Percentiles rank a stretch among this genome's conserved stretches.
Evolutionary conservation across 2,888 invertebrate species (phyloP).

Genomic region (Brenthis hecate): DNA sequence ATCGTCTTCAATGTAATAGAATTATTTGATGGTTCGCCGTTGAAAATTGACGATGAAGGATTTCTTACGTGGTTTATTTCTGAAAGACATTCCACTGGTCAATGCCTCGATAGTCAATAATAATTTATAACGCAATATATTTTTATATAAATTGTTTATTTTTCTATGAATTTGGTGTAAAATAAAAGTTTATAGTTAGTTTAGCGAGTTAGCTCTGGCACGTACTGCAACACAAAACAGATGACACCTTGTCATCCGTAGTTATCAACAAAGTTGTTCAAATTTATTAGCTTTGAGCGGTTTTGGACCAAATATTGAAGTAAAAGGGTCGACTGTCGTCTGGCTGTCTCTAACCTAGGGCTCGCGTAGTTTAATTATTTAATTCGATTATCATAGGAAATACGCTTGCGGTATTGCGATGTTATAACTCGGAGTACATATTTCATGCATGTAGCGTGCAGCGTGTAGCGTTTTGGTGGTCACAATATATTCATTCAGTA

Average conservation of each 20-base stretch:
- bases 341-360: not conserved
- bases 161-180: not conserved
- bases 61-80: too few species aligned
- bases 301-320: not conserved
- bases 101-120: too few species aligned
- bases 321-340: not conserved
- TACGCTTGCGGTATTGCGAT: conserved; percentile 3
- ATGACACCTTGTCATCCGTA: not conserved
- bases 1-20: too few species aligned
- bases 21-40: too few species aligned
- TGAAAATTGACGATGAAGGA: too few species aligned
- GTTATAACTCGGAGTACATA: not conserved
- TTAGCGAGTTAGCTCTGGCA: not conserved
- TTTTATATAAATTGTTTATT: not conserved
- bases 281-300: not conserved
- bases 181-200: not conserved
- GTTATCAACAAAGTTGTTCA: conserved; percentile 1
- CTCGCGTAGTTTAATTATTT: conserved; percentile 14
- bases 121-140: too few species aligned
- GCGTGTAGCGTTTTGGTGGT: not conserved
- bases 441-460: not conserved
- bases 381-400: conserved; percentile 19
- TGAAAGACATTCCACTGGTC: too few species aligned
- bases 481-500: too few species aligned
- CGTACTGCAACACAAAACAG: conserved; percentile 4